These are phyloP conservation scores for Oxyruncus cristatus DNA, from an alignment of 2,113 vertebrate species.

Conservation along the genomic window DNA sequence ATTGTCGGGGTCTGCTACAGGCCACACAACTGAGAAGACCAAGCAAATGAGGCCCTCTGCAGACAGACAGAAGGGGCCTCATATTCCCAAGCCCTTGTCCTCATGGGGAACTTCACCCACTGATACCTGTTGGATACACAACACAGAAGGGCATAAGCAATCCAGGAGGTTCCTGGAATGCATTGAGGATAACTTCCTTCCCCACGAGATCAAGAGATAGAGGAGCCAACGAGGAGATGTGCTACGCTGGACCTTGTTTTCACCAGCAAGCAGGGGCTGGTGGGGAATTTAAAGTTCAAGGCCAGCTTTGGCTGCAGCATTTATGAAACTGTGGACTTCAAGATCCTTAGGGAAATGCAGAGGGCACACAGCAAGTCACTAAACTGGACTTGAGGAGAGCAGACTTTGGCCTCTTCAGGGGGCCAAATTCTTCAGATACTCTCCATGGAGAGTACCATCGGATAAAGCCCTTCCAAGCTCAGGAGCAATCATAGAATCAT, in stretches of 20 bases:
- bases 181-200: background rate
- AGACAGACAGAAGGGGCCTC: background rate
- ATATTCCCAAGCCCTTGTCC: background rate
- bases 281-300: background rate
- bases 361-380: background rate
- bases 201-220: background rate
- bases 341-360: background rate
- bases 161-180: background rate
- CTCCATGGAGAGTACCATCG: background rate
- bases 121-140: background rate
- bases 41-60: background rate
- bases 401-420: background rate
- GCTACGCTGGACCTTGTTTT: background rate
- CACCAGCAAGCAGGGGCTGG: background rate
- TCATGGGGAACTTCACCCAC: background rate
- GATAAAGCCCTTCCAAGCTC: background rate
- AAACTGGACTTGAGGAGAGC: background rate
- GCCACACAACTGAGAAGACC: background rate
- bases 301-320: background rate
- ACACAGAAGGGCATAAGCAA: background rate
- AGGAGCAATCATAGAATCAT: no score
- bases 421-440: no score
- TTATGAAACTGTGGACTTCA: background rate
- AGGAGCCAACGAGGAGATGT: accelerated
- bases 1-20: background rate